Evolutionary conservation across 2,797 vertebrate species (phyloP), one percentile per base, ranked within the genome.

Genomic region (Helarctos malayanus): DNA sequence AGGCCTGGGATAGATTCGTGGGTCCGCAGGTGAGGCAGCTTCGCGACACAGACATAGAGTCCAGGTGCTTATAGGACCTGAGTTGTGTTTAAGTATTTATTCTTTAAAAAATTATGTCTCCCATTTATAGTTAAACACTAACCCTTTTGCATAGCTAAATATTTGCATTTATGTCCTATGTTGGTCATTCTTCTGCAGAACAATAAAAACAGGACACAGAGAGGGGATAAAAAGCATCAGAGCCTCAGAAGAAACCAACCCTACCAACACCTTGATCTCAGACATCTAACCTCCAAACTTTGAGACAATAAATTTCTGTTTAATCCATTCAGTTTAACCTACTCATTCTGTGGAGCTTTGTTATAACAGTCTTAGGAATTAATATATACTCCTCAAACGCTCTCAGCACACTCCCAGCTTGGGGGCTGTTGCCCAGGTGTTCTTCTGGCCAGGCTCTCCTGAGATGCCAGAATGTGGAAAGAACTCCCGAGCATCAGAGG

Each of bases 201-300:
- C 32, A 79, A 85, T 57, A 85, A 41, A 79, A 69, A 52, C 1
- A 61, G 21, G n/a, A 69, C 27, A 27, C 7, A 4, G 5, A 27
- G 7, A 5, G 14, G 2, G 15, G 14, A 18, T 0, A 2, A 29
- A 82, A n/a, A 35, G 61, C 4, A 32, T 12, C 32, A 65, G 0
- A 47, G 45, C 4, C 25, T 97, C n/a, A 54, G 54, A 52, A 83
- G 32, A 19, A 54, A 25, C n/a, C 19, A 63, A 19, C 15, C 8
- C 38, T 71, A 7, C 25, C 13, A 19, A 59, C 5, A 21, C 7
- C 2, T 54, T 59, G 38, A 71, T 29, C 15, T 71, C 15, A 0
- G 41, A 45, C 59, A 41, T 87, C 80, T 35, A 65, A 23, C n/a
- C 32, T 87, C 61, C 1, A n/a, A 59, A 56, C 3, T 27, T 1